A percentile compares a stretch with the other conserved stretches of the same genome.
Conservation (phyloP, 2,797 vertebrate species). For the Clarias laeviceps region DNA sequence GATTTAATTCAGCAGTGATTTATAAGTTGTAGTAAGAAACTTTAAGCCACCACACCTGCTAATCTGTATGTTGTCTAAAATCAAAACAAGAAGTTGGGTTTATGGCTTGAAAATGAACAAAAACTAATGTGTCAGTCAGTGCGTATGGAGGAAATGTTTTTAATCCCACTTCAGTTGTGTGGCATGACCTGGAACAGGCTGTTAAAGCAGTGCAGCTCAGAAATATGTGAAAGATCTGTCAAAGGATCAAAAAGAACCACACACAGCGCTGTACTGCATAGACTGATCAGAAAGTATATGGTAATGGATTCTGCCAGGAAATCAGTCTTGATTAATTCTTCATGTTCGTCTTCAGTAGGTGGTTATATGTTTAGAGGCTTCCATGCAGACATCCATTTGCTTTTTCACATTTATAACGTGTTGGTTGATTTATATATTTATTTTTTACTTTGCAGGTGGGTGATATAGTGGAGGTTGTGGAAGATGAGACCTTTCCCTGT, state of each 20-base stretch:
- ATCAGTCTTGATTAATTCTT: not conserved
- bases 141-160: not conserved
- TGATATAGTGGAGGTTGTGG: conserved; percentile 90
- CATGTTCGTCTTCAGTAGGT: not conserved
- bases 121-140: not conserved
- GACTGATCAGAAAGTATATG: not conserved
- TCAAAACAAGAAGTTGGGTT: not conserved
- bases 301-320: not conserved
- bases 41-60: not conserved
- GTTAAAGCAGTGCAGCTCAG: conserved; percentile 2
- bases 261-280: not conserved
- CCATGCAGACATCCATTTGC: not conserved
- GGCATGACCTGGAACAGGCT: not conserved
- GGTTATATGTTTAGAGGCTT: not conserved
- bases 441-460: conserved; percentile 80
- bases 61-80: not conserved
- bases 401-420: not conserved
- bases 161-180: not conserved
- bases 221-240: not conserved
- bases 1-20: not conserved
- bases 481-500: conserved; percentile 96
- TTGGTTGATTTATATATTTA: not conserved
- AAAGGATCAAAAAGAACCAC: not conserved
- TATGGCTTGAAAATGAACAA: not conserved
- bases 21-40: not conserved